Evolutionary conservation across 2,797 vertebrate species (phyloP), one percentile per base, ranked within the genome.

Genomic region (Leucoraja ocellata): DNA sequence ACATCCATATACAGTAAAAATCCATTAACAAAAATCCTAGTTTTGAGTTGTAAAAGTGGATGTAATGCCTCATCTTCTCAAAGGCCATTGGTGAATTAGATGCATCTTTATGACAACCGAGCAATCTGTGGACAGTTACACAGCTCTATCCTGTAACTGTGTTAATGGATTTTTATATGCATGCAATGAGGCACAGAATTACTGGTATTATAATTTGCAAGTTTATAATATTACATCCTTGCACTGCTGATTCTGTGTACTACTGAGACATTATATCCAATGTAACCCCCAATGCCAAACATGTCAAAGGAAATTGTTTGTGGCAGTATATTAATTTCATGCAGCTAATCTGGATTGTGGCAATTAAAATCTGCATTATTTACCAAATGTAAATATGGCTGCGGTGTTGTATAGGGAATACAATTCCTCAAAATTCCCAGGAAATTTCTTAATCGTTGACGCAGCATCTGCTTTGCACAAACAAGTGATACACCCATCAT

Each of bases 321-420:
- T 91, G 32, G 86, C 65, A 36, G 63, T 91, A 91, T 71, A 63
- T 91, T 91, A 91, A 91, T 36, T 91, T 91, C 32, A 91, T 91
- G 63, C 3, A 36, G n/a, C 61, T 21, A 68, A 90, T 68, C 84
- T 68, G n/a, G 61, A 91, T 18, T 71, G 65, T 1, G 4, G 63
- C 63, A 91, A 91, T 91, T 91, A 91, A 91, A 65, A 91, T 91
- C 71, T 65, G 23, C 65, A 36, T 91, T 71, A 91, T 71, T 91
- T 91, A 91, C 23, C 86, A 91, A 91, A 71, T 36, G 32, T 90
- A 90, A 68, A 63, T 90, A 63, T 68, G 58, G 28, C 84, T 68
- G 32, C n/a, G 16, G 16, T 3, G 32, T 32, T 68, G 58, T 71
- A 68, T 10, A 71, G 86, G 86, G 65, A 91, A 71, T 91, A 91